Evolutionary conservation across 2,797 vertebrate species (phyloP).

Genomic region (Mastacembelus armatus): DNA sequence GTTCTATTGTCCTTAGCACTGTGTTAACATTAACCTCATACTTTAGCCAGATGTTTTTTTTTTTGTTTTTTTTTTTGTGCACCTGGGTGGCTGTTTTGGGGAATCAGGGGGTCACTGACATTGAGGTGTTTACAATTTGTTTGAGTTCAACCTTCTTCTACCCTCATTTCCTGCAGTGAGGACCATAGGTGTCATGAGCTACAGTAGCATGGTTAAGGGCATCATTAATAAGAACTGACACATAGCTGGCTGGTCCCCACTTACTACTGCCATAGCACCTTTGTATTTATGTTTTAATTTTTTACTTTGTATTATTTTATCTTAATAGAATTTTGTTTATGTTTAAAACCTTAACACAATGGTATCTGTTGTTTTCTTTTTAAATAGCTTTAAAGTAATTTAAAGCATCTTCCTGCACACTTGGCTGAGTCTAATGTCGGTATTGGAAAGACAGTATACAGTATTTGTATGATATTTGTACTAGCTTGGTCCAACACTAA

Average conservation of each 20-base stretch:
- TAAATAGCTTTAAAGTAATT: not conserved
- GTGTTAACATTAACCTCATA: constrained; percentile 42
- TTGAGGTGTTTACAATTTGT: constrained; percentile 17
- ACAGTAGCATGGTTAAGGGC: constrained; percentile 8
- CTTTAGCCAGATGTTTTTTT: constrained; percentile 23
- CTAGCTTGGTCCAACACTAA: not conserved
- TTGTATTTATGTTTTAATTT: too few species aligned
- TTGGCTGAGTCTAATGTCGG: not conserved
- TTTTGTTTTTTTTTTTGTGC: not conserved
- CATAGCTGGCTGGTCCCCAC: not conserved
- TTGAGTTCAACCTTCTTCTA: constrained; percentile 18
- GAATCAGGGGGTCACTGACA: constrained; percentile 5
- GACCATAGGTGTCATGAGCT: constrained; percentile 23
- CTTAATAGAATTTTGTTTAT: too few species aligned
- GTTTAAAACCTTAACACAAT: not conserved
- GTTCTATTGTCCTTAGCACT: constrained; percentile 38
- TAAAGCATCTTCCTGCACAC: not conserved
- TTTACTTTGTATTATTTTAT: too few species aligned
- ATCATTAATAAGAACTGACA: constrained; percentile 33
- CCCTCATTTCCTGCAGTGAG: not conserved
- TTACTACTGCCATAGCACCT: too few species aligned
- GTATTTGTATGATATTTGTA: too few species aligned
- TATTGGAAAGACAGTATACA: not conserved
- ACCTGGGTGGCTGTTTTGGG: constrained; percentile 5
- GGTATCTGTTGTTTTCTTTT: not conserved